phyloP scores from a whole-genome alignment of 2,888 invertebrate species.

The Sphaerophoria rueppellii region DNA sequence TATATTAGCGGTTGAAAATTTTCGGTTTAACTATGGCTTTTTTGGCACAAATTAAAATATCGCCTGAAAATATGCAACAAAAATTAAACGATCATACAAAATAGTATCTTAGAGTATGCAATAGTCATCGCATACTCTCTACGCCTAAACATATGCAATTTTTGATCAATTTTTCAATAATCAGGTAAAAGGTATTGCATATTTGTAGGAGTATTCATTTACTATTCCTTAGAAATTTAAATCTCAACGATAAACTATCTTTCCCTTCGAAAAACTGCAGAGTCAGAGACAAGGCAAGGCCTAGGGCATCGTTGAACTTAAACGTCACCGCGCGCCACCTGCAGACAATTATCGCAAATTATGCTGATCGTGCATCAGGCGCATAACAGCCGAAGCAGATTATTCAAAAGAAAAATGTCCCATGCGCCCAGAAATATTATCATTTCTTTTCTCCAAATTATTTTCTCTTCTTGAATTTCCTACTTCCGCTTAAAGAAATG shows the following conservation, averaged over 20 bases:
- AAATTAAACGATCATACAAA: no score
- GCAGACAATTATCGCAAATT: constrained; percentile 72
- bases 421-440: constrained; percentile 59
- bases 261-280: not conserved
- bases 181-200: no score
- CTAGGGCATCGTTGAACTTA: constrained; percentile 44
- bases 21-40: no score
- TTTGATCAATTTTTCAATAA: no score
- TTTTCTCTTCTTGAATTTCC: constrained; percentile 11
- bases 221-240: no score
- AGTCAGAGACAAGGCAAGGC: constrained; percentile 64
- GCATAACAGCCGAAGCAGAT: constrained; percentile 5
- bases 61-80: no score
- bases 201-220: no score
- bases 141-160: no score
- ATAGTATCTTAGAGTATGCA: no score
- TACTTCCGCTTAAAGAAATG: constrained; percentile 35
- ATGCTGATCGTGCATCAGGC: constrained; percentile 69
- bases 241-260: constrained; percentile 5
- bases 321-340: constrained; percentile 56
- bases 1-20: no score
- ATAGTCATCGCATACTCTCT: no score
- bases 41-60: no score
- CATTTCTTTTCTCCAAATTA: constrained; percentile 52
- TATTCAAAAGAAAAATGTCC: constrained; percentile 70